Conservation (phyloP, 1,140 invertebrate species). For the Nephila pilipes region DNA sequence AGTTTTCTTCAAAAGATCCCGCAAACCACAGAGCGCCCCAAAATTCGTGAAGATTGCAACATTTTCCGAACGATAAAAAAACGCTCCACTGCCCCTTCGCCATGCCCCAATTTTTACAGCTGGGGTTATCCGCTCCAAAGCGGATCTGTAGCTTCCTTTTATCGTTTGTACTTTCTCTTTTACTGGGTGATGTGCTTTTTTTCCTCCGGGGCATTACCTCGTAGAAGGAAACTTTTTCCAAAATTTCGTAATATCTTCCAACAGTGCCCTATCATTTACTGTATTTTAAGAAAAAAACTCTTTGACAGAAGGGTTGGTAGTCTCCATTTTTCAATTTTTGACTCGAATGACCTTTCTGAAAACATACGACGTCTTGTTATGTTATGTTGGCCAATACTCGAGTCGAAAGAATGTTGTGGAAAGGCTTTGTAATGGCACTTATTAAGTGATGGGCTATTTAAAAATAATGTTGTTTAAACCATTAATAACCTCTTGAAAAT, state of each 20-base stretch:
- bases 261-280: neutral
- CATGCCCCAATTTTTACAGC: conserved; percentile 10
- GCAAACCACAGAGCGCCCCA: neutral
- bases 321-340: neutral
- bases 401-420: neutral
- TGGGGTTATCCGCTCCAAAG: conserved; percentile 20
- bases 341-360: neutral
- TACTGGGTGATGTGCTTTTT: neutral
- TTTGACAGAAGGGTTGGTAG: neutral
- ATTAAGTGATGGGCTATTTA: no score
- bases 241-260: neutral
- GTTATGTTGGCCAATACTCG: neutral
- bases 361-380: neutral
- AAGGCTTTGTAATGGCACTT: neutral
- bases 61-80: neutral
- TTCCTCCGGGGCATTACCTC: neutral
- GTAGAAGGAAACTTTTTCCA: neutral
- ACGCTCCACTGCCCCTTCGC: neutral
- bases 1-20: neutral
- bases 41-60: conserved; percentile 4
- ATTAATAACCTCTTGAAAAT: no score
- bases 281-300: neutral
- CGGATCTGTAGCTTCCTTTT: conserved; percentile 19
- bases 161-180: neutral
- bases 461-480: no score